A percentile compares a stretch with the other conserved stretches of the same genome.
phyloP scores from a whole-genome alignment of 1,140 invertebrate genomes.

The Papilio dardanus region DNA sequence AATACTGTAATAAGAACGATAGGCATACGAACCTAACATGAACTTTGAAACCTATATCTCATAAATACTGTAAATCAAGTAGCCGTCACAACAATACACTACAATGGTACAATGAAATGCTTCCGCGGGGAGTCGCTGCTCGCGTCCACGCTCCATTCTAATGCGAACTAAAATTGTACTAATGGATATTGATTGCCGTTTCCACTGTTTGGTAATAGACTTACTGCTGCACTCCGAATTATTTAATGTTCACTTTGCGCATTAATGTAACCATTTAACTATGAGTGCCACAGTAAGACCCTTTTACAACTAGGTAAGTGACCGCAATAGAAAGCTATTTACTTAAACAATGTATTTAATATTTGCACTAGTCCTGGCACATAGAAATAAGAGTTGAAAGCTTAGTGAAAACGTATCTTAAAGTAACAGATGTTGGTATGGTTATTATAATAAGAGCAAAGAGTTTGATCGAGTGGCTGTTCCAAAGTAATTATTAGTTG shows the following conservation, averaged over 20 bases:
- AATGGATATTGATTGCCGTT: conserved; percentile 14
- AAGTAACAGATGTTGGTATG: not conserved
- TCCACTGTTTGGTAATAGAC: conserved; percentile 6
- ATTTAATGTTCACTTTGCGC: no score
- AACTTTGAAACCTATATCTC: not conserved
- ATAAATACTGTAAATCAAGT: not conserved
- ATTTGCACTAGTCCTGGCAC: no score
- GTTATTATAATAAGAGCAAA: not conserved
- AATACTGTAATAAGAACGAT: no score
- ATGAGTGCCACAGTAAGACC: not conserved
- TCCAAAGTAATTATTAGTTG: conserved; percentile 1
- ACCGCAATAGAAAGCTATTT: not conserved
- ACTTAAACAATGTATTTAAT: not conserved
- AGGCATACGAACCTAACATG: not conserved
- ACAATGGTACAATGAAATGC: not conserved
- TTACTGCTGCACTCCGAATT: not conserved
- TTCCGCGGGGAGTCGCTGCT: not conserved
- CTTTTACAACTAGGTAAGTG: not conserved
- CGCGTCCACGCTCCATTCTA: conserved; percentile 14
- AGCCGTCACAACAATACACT: conserved; percentile 12
- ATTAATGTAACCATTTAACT: no score
- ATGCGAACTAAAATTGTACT: not conserved
- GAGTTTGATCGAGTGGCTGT: not conserved
- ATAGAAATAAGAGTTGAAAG: not conserved
- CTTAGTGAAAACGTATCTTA: not conserved